These are phyloP conservation scores for Limonius californicus DNA, from an alignment of 1,140 invertebrate species.

Conservation along the genomic window DNA sequence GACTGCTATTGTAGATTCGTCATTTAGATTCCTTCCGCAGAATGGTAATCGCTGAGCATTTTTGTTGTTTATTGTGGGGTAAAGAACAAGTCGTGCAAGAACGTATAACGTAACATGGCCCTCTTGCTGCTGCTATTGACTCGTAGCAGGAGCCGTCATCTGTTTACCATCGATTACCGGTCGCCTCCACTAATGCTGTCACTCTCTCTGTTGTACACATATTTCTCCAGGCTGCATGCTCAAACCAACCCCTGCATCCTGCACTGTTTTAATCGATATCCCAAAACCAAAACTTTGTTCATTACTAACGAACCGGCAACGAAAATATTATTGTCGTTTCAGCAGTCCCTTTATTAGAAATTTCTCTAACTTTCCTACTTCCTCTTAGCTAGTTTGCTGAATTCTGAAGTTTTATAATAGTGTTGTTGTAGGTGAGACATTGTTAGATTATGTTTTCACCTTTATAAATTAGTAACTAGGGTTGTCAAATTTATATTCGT, in stretches of 20 bases:
- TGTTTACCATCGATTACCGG: slow-evolving; percentile 46
- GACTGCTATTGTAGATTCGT: too few relatives aligned
- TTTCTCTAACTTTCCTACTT: neutral
- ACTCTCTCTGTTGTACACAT: slow-evolving; percentile 27
- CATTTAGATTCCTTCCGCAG: too few relatives aligned
- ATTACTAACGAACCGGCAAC: slow-evolving; percentile 11
- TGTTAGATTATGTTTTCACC: too few relatives aligned
- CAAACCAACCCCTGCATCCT: neutral
- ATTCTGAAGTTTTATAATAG: too few relatives aligned
- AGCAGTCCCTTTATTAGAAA: neutral
- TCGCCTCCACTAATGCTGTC: slow-evolving; percentile 41
- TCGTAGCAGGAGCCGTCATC: slow-evolving; percentile 41
- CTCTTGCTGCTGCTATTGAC: slow-evolving; percentile 35
- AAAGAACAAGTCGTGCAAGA: neutral
- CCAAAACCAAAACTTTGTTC: slow-evolving; percentile 21
- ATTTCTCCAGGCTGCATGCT: slow-evolving; percentile 7
- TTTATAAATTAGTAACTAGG: too few relatives aligned
- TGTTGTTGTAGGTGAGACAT: too few relatives aligned
- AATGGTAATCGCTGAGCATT: too few relatives aligned
- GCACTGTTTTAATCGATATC: slow-evolving; percentile 12
- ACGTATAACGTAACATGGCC: neutral
- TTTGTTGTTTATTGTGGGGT: too few relatives aligned
- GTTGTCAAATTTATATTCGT: too few relatives aligned
- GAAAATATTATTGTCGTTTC: slow-evolving; percentile 14
- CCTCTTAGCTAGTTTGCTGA: too few relatives aligned